phyloP scores from a whole-genome alignment of 2,888 invertebrate species.

The Ecliptopera silaceata region DNA sequence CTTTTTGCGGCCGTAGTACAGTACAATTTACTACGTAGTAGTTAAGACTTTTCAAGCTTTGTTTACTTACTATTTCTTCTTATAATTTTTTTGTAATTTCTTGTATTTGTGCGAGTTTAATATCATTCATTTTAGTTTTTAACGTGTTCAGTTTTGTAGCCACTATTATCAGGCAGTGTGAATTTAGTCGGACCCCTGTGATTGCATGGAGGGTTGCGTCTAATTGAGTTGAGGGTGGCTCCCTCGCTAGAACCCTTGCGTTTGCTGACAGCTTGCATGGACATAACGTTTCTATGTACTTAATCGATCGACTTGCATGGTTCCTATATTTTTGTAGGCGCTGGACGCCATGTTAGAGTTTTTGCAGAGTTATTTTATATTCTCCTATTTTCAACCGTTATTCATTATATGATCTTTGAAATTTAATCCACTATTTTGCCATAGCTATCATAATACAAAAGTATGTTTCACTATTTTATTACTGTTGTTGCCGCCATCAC shows the following conservation, averaged over 20 bases:
- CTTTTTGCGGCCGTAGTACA: too few relatives aligned
- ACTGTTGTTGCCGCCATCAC: too few relatives aligned
- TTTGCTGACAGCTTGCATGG: conserved; percentile 34
- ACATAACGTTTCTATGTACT: conserved; percentile 22
- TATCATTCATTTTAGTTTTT: background rate
- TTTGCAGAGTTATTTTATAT: background rate
- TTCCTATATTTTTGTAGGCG: background rate
- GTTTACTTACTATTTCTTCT: too few relatives aligned
- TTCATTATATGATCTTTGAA: too few relatives aligned
- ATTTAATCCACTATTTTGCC: too few relatives aligned
- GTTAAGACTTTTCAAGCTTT: too few relatives aligned
- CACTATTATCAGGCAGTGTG: background rate
- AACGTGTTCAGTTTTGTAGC: background rate
- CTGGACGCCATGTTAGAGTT: background rate
- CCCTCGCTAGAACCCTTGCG: conserved; percentile 38
- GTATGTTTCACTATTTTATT: too few relatives aligned
- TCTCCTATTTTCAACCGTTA: too few relatives aligned
- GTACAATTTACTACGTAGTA: too few relatives aligned
- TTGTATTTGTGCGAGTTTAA: too few relatives aligned
- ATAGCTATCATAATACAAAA: too few relatives aligned
- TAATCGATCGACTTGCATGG: conserved; percentile 24
- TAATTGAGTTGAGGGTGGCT: conserved; percentile 37
- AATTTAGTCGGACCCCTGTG: conserved; percentile 14
- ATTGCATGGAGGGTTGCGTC: conserved; percentile 41
- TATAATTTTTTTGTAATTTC: too few relatives aligned